These are phyloP conservation scores for Dolichallabes microphthalmus DNA, from an alignment of 2,113 vertebrate genomes.

Conservation along the genomic window DNA sequence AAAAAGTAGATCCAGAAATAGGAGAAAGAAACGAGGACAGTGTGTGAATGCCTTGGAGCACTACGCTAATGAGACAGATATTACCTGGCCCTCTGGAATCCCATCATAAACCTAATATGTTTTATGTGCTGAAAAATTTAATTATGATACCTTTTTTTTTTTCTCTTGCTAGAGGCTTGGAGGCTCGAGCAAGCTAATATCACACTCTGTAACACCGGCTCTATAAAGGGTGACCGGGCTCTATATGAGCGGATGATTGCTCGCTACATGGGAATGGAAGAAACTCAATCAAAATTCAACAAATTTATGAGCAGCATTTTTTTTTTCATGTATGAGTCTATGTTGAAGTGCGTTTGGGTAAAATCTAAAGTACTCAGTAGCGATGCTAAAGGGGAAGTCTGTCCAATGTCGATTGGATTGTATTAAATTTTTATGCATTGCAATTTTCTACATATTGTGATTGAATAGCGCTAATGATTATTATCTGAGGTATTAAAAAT, in stretches of 20 bases:
- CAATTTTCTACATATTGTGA: too few relatives aligned
- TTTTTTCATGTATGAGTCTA: background rate
- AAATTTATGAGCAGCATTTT: background rate
- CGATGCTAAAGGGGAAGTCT: background rate
- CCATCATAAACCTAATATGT: constrained; percentile 50
- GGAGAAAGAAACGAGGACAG: constrained; percentile 11
- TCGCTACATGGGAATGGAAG: background rate
- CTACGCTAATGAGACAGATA: constrained; percentile 53
- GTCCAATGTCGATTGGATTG: background rate
- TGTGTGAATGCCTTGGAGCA: constrained; percentile 29
- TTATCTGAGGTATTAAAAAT: too few relatives aligned
- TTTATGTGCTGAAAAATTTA: constrained; percentile 52
- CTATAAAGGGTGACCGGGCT: background rate
- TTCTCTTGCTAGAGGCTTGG: constrained; percentile 13
- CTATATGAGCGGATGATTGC: background rate
- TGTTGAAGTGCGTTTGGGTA: background rate
- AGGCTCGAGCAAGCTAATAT: constrained; percentile 16
- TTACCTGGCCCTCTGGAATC: constrained; percentile 51
- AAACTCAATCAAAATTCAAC: background rate
- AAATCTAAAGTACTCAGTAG: background rate
- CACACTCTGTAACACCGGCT: background rate
- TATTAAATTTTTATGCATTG: too few relatives aligned
- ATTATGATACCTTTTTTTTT: constrained; percentile 43
- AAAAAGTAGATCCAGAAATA: constrained; percentile 2
- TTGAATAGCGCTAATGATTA: too few relatives aligned